Conservation (phyloP, 1,140 invertebrate species). For the Thaumetopoea pityocampa region DNA sequence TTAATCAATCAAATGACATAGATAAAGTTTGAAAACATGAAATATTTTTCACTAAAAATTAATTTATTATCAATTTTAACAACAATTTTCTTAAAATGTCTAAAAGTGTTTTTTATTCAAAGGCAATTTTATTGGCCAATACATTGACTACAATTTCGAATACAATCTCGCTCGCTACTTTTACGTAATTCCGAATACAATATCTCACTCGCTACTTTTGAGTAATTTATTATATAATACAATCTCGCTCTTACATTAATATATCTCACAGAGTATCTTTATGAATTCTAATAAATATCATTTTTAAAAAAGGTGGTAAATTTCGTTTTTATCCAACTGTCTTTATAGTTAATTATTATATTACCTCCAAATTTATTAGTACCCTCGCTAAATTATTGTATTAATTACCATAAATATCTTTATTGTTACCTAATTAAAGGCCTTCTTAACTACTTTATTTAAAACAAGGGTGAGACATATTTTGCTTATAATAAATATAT, state of each 20-base stretch:
- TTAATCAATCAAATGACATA: slow-evolving; percentile 18
- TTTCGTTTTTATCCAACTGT: too few relatives aligned
- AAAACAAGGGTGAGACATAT: too few relatives aligned
- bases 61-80: slow-evolving; percentile 10
- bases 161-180: slow-evolving; percentile 5
- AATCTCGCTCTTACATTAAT: background rate
- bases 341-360: too few relatives aligned
- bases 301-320: too few relatives aligned
- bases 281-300: too few relatives aligned
- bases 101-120: slow-evolving; percentile 24
- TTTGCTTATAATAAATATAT: too few relatives aligned
- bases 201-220: slow-evolving; percentile 6
- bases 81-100: slow-evolving; percentile 17
- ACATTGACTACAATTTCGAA: slow-evolving; percentile 14
- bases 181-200: slow-evolving; percentile 3
- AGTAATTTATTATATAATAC: background rate
- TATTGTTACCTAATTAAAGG: too few relatives aligned
- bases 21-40: slow-evolving; percentile 22
- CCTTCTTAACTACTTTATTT: too few relatives aligned
- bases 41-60: slow-evolving; percentile 21
- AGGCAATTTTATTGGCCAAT: slow-evolving; percentile 49
- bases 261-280: background rate
- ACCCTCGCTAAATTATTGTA: too few relatives aligned
- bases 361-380: too few relatives aligned
- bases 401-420: too few relatives aligned